Evolutionary conservation across 2,797 vertebrate genomes (phyloP), one percentile per base, ranked within the genome.

Genomic region (Eidolon dupreanum): DNA sequence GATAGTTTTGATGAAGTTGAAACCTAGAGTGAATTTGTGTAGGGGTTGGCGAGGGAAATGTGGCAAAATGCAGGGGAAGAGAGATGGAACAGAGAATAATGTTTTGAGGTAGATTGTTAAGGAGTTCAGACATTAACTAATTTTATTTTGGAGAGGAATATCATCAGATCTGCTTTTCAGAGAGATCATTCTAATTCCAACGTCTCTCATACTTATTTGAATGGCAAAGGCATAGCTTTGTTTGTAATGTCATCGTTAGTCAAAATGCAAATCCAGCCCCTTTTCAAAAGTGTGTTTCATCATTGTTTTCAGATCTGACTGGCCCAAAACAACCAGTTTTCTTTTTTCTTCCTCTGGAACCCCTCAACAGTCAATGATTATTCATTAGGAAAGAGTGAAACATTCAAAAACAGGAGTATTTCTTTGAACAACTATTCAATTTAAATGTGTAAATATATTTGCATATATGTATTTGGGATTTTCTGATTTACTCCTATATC

Each of bases 381-480:
- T 61, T 63, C 19, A 38, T 70, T 65, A 73, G 13, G 49, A 88
- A 88, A 83, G 68, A 66, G 41, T 77, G 85, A 74, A 61, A 70
- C 28, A 46, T 78, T 82, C 6, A 78, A 74, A 85, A 79, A 31
- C 19, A 53, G 57, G 20, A 79, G 28, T n/a, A 41, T 87, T 92
- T 84, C 71, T 87, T 74, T 90, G 70, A 83, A 83, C 46, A 95
- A 79, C 26, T 78, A 22, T 36, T 94, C 31, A 41, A 92, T 71
- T 88, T 94, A 77, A 70, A 93, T 89, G 41, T 77, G 2, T 82
- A 95, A 81, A 91, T 95, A 65, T 46, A 63, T 12, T 57, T 73
- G 16, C 46, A 86, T 46, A 28, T 79, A 95, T 41, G 4, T 33
- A 74, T 65, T 91, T 61, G 19, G 61, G 41, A 90, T 88, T 88